Evolutionary conservation across 1,140 invertebrate species (phyloP).

Genomic region (Vanessa atalanta): DNA sequence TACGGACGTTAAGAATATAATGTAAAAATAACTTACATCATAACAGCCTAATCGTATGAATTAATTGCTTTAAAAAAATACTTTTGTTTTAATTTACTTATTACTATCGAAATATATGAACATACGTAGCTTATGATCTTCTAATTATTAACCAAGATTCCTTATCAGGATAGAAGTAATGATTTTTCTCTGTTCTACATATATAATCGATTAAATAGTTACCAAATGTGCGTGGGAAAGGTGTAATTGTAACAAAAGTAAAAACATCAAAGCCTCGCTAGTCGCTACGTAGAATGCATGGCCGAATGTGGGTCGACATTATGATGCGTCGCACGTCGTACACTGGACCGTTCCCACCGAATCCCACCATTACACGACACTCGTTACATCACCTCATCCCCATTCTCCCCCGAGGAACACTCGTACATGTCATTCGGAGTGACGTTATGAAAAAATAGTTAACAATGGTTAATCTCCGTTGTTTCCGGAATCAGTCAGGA

Average conservation of each 20-base stretch:
- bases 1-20: no score
- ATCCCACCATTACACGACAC: constrained; percentile 20
- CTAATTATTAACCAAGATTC: no score
- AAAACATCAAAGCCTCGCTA: not conserved
- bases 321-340: constrained; percentile 30
- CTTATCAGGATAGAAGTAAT: no score
- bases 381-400: constrained; percentile 11
- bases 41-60: no score
- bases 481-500: no score
- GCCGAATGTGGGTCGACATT: constrained; percentile 29
- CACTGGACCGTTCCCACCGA: constrained; percentile 17
- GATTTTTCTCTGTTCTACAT: no score
- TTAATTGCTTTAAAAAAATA: no score
- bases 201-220: not conserved
- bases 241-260: no score
- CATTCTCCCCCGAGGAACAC: not conserved
- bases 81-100: not conserved
- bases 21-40: no score
- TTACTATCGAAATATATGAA: not conserved
- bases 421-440: not conserved
- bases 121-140: not conserved
- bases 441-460: not conserved
- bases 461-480: no score
- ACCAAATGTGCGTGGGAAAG: not conserved
- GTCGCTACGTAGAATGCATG: constrained; percentile 9